phyloP scores from a whole-genome alignment of 2,113 vertebrate genomes.

The Sorex araneus region DNA sequence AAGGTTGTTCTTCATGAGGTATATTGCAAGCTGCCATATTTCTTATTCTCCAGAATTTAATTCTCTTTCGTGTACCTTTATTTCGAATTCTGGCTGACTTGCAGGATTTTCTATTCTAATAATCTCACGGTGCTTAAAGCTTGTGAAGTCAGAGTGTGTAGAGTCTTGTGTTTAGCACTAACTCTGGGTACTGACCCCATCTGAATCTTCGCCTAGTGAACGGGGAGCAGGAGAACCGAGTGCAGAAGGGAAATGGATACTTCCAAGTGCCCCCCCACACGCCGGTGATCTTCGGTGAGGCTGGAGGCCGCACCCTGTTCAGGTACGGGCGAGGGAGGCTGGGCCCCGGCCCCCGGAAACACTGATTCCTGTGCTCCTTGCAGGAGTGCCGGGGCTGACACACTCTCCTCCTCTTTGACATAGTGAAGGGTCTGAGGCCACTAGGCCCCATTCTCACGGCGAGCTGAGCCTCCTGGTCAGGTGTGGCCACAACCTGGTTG shows the following conservation, averaged over 20 bases:
- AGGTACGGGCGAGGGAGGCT: slow-evolving; percentile 88
- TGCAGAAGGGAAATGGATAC: slow-evolving; percentile 99
- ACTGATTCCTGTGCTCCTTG: not conserved
- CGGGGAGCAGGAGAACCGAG: slow-evolving; percentile 96
- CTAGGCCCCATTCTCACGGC: not conserved
- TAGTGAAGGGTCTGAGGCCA: not conserved
- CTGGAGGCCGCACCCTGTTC: slow-evolving; percentile 97
- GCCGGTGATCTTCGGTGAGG: slow-evolving; percentile 98
- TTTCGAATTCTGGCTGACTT: slow-evolving; percentile 42
- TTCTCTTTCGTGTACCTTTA: not conserved
- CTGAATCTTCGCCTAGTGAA: slow-evolving; percentile 90
- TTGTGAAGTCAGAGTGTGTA: not conserved
- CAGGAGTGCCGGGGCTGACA: not conserved
- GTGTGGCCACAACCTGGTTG: not conserved
- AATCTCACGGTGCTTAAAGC: not conserved
- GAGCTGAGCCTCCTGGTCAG: not conserved
- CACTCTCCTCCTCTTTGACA: not conserved
- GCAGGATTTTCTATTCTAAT: not conserved
- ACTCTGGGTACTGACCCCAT: not conserved
- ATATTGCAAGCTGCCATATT: not conserved
- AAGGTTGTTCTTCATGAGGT: not conserved
- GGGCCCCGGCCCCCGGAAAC: not conserved
- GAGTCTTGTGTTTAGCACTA: not conserved
- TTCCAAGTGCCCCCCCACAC: slow-evolving; percentile 99
- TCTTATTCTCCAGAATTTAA: slow-evolving; percentile 19